Conservation (phyloP, 2,888 invertebrate species). For the Latrodectus elegans region DNA sequence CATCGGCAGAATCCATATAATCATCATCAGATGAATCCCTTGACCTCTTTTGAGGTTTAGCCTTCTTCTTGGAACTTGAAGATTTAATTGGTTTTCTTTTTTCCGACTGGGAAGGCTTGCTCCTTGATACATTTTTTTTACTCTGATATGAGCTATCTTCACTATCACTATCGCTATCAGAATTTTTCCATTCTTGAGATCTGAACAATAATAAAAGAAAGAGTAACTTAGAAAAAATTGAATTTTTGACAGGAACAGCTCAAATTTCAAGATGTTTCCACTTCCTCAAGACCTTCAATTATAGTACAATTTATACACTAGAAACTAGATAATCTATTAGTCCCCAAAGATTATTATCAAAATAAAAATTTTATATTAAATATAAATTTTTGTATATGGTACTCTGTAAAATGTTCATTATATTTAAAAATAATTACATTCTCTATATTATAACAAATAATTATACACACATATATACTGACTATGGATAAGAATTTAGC, state of each 20-base stretch:
- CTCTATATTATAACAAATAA: too few relatives aligned
- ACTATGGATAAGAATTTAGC: too few relatives aligned
- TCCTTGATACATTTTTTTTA: conserved; percentile 27
- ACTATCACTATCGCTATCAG: conserved; percentile 72
- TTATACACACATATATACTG: too few relatives aligned
- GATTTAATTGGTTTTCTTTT: conserved; percentile 40
- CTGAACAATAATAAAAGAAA: conserved; percentile 69
- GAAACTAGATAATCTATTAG: too few relatives aligned
- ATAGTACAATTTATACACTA: too few relatives aligned
- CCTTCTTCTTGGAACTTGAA: conserved; percentile 34
- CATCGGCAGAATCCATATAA: conserved; percentile 72
- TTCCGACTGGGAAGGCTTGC: conserved; percentile 27
- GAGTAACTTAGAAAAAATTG: background rate
- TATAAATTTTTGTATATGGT: too few relatives aligned
- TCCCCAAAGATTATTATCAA: too few relatives aligned
- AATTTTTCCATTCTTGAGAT: conserved; percentile 74
- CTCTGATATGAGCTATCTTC: conserved; percentile 65
- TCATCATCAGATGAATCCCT: conserved; percentile 71
- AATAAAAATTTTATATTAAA: too few relatives aligned
- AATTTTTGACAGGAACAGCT: background rate
- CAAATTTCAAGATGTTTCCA: background rate
- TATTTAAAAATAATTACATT: too few relatives aligned
- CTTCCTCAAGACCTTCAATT: too few relatives aligned
- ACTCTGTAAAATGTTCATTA: too few relatives aligned
- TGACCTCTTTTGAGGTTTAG: conserved; percentile 49